Evolutionary conservation across 2,888 invertebrate species (phyloP).

Genomic region (Cyclophora albipunctata): DNA sequence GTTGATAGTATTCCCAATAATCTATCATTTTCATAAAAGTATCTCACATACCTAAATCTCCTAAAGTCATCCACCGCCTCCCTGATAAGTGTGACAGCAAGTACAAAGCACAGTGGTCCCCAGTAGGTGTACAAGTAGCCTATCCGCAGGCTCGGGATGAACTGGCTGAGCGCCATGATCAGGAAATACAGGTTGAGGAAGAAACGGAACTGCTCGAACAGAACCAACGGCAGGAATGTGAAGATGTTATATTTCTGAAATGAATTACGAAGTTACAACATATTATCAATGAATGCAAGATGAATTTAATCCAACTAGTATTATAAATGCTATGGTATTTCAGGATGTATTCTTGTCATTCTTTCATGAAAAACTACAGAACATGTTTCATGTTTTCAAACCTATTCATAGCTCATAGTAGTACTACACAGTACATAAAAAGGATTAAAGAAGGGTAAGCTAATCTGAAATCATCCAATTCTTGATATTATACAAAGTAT

Average conservation of each 20-base stretch:
- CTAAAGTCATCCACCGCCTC: conserved; percentile 98
- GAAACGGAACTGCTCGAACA: conserved; percentile 99
- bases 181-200: conserved; percentile 99
- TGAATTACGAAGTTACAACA: conserved; percentile 2
- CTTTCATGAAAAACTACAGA: too few species aligned
- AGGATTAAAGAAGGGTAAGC: too few species aligned
- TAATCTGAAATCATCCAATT: too few species aligned
- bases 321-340: too few species aligned
- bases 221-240: conserved; percentile 91
- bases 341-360: too few species aligned
- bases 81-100: conserved; percentile 95
- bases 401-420: too few species aligned
- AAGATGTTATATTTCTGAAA: conserved; percentile 95
- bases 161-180: conserved; percentile 98
- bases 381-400: too few species aligned
- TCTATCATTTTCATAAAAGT: neutral
- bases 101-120: conserved; percentile 98
- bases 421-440: too few species aligned
- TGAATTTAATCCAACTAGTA: too few species aligned
- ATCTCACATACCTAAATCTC: conserved; percentile 76
- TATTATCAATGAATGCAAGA: neutral
- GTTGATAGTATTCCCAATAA: too few species aligned
- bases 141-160: conserved; percentile 96
- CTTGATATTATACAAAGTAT: too few species aligned
- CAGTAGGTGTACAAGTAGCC: conserved; percentile 99